Conservation (phyloP, 2,797 vertebrate species). For the Petrocephalus schoutedeni region DNA sequence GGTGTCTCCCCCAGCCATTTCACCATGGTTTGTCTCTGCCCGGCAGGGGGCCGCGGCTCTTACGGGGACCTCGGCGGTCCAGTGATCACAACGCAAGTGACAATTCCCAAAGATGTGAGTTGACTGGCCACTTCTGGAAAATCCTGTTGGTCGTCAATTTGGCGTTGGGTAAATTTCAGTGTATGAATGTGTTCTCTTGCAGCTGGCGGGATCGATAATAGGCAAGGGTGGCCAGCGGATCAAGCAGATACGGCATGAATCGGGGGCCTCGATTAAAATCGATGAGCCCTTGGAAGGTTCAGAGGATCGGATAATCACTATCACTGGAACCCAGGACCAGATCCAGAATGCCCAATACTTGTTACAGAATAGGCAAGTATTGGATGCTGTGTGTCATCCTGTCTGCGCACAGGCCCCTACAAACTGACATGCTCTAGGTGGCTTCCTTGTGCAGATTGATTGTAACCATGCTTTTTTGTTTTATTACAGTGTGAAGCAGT, state of each 20-base stretch:
- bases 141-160: background rate
- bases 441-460: conserved; percentile 45
- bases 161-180: background rate
- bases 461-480: conserved; percentile 57
- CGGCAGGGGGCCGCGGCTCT: conserved; percentile 81
- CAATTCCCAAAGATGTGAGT: conserved; percentile 98
- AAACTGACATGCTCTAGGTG: background rate
- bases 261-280: conserved; percentile 96
- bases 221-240: conserved; percentile 96
- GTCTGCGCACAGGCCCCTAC: background rate
- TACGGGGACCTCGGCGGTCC: conserved; percentile 94
- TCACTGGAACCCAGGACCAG: conserved; percentile 97
- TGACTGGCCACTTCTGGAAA: background rate
- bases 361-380: conserved; percentile 93
- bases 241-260: conserved; percentile 96
- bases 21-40: background rate
- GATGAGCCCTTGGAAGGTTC: conserved; percentile 95
- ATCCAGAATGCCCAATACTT: conserved; percentile 99
- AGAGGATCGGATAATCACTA: conserved; percentile 97
- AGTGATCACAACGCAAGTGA: conserved; percentile 97
- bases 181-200: conserved; percentile 1
- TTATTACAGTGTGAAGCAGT: conserved; percentile 90
- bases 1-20: background rate
- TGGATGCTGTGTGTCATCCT: background rate
- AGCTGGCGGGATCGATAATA: conserved; percentile 97